Percentiles rank a stretch among this genome's conserved stretches.
Evolutionary conservation across 2,113 vertebrate genomes (phyloP).

Genomic region (Daboia siamensis): DNA sequence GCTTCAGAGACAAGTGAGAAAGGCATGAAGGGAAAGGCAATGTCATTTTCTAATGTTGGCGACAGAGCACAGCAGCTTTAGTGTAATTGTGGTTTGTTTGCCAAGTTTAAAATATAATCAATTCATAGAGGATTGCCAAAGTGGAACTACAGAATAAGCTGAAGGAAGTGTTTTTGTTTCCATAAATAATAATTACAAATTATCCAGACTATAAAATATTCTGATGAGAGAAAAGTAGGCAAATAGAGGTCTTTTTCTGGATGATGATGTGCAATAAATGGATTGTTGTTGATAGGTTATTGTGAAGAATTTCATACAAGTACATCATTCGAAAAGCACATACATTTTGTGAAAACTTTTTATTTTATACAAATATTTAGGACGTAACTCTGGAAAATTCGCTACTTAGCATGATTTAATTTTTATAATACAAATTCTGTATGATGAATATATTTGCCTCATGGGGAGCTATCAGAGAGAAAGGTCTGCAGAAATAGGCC

Average conservation of each 20-base stretch:
- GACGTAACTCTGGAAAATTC: neutral
- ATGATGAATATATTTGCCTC: neutral
- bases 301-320: neutral
- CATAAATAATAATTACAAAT: neutral
- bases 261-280: neutral
- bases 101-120: neutral
- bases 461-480: neutral
- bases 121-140: neutral
- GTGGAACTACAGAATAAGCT: neutral
- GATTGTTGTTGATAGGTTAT: neutral
- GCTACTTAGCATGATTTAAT: neutral
- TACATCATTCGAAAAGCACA: neutral
- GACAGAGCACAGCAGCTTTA: neutral
- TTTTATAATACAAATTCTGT: neutral
- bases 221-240: neutral
- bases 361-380: neutral
- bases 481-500: neutral
- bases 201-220: neutral
- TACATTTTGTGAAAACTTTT: neutral
- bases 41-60: neutral
- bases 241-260: neutral
- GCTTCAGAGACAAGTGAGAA: neutral
- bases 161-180: neutral
- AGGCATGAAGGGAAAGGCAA: neutral
- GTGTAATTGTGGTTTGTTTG: neutral